Conservation (phyloP, 1,140 invertebrate genomes). For the Formica selysi region DNA sequence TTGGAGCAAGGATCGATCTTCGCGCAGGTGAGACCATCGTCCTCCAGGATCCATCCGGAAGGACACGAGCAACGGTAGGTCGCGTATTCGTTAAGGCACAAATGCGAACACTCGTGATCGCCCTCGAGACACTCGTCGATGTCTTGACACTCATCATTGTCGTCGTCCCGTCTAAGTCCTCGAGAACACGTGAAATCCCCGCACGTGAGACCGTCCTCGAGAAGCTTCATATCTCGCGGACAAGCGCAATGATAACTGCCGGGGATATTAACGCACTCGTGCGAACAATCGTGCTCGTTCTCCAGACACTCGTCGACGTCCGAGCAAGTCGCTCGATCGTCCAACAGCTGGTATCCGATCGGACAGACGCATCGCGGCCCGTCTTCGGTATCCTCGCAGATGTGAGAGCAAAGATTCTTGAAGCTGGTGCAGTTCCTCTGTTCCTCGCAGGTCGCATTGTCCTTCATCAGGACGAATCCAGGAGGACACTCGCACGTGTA, state of each 20-base stretch:
- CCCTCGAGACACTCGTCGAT: constrained; percentile 93
- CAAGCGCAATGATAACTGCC: constrained; percentile 94
- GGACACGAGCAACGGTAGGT: constrained; percentile 92
- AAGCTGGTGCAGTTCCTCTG: constrained; percentile 80
- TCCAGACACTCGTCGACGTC: constrained; percentile 90
- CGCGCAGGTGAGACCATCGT: constrained; percentile 63
- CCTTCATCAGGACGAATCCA: constrained; percentile 76
- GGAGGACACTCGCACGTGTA: constrained; percentile 86
- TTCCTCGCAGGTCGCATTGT: constrained; percentile 74
- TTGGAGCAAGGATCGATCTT: constrained; percentile 58
- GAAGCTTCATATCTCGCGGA: constrained; percentile 90
- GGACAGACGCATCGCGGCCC: constrained; percentile 89
- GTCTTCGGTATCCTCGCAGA: constrained; percentile 87
- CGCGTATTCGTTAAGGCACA: constrained; percentile 84
- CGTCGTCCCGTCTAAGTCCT: constrained; percentile 85
- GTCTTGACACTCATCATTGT: constrained; percentile 86
- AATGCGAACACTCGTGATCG: constrained; percentile 87
- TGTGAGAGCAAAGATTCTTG: constrained; percentile 83
- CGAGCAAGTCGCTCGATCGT: constrained; percentile 85
- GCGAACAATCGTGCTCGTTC: constrained; percentile 88
- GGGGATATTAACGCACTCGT: constrained; percentile 91
- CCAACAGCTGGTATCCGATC: constrained; percentile 87
- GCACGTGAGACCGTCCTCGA: constrained; percentile 90
- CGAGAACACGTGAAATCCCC: constrained; percentile 86
- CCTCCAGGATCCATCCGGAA: constrained; percentile 85